Evolutionary conservation across 2,797 vertebrate species (phyloP).

Genomic region (Lutjanus campechanus): DNA sequence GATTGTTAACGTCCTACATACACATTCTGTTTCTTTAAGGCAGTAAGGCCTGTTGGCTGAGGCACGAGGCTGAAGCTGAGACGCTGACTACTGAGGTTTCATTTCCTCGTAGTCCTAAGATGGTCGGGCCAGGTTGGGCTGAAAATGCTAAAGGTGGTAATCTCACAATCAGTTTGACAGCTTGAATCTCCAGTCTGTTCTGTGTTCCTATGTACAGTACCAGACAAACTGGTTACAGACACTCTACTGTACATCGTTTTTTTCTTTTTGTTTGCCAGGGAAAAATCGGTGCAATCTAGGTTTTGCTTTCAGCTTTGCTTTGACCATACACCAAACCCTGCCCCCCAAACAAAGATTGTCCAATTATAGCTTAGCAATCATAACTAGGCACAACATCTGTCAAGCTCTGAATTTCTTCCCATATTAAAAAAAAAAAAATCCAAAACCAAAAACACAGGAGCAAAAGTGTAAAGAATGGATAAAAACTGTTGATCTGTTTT

Average conservation of each 20-base stretch:
- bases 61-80: slow-evolving; percentile 55
- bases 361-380: not conserved
- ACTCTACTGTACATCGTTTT: not conserved
- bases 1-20: slow-evolving; percentile 51
- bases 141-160: slow-evolving; percentile 42
- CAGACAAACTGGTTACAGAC: slow-evolving; percentile 10
- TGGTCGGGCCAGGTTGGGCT: slow-evolving; percentile 15
- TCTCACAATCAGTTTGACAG: slow-evolving; percentile 41
- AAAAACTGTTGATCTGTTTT: not conserved
- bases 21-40: slow-evolving; percentile 61
- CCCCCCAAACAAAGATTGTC: slow-evolving; percentile 8
- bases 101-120: not conserved
- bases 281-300: not conserved
- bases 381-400: not conserved
- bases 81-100: slow-evolving; percentile 19
- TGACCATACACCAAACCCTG: slow-evolving; percentile 17
- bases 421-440: not conserved
- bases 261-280: not conserved
- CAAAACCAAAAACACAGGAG: not conserved
- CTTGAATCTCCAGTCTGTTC: slow-evolving; percentile 15
- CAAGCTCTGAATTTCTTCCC: not conserved
- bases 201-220: slow-evolving; percentile 9
- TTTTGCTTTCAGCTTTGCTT: not conserved
- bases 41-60: slow-evolving; percentile 60
- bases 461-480: not conserved